Base-by-base conservation (phyloP, 2,888 invertebrate genomes). In the Ornithoptera alexandrae region DNA sequence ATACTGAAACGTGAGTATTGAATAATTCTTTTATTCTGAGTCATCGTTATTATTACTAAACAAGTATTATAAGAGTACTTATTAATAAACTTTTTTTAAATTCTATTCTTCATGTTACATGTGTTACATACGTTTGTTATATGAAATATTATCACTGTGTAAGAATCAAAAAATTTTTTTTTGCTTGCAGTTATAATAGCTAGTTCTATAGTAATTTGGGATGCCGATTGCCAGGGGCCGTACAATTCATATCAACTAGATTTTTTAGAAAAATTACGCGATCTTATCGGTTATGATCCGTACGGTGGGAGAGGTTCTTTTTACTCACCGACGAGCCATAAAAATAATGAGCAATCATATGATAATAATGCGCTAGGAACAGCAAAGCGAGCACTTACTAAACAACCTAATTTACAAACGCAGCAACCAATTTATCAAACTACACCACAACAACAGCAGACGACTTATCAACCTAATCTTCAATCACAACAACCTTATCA, bases 1-100 rank as follows among this genome's bases (percentile, higher is more conserved):
- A 20, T 50, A 46, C 42, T 71, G 18, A 71, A 64, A 61, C 46
- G 70, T 71, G 67, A 71, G 70, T 71, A 62, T n/a, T 57, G 18
- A 5, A 6, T n/a, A 53, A 22, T 57, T n/a, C 17, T 59, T 46
- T 46, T 22, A 50, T 17, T 17, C 22, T 20, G 22, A 24, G 7
- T 42, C 42, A 42, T 17, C 18, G 20, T 20, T 5, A 39, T 62
- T 20, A 46, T 39, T 18, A 12, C 4, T 20, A 17, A 18, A 46
- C n/a, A 39, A 20, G 5, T 53, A 53, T 53, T n/a, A 62, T 46
- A 3, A 20, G 20, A 12, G 46, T 46, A 12, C 22, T 22, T n/a
- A 20, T 62, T 42, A 2, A 62, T 42, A 22, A 18, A 12, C 15
- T 2, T 42, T 42, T 1, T 1, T 62, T 20, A 46, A 62, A 62